Evolutionary conservation across 2,797 vertebrate species (phyloP).

Genomic region (Petrocephalus schoutedeni): DNA sequence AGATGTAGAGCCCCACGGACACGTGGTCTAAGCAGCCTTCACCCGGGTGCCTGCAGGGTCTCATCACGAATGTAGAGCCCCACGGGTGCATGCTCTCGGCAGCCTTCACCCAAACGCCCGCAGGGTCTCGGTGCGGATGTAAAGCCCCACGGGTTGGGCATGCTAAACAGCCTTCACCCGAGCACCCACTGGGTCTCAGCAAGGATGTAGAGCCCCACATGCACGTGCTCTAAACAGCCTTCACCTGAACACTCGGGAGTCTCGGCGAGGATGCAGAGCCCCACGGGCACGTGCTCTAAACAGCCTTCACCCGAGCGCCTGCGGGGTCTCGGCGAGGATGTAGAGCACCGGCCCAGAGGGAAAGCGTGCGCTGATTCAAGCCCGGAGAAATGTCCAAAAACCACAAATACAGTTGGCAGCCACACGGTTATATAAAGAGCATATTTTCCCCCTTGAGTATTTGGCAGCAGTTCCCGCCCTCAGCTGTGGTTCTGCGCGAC

Average conservation of each 20-base stretch:
- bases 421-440: slow-evolving; percentile 59
- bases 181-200: no score
- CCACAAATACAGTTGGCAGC: slow-evolving; percentile 56
- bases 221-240: no score
- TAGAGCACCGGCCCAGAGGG: slow-evolving; percentile 24
- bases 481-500: slow-evolving; percentile 45
- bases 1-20: no score
- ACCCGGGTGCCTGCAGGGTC: not conserved
- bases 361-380: slow-evolving; percentile 55
- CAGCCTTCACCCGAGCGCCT: not conserved
- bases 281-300: no score
- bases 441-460: slow-evolving; percentile 38
- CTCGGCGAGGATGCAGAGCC: no score
- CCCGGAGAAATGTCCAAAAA: slow-evolving; percentile 59
- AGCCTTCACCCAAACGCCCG: slow-evolving; percentile 2
- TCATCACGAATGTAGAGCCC: not conserved
- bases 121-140: no score
- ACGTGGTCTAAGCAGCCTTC: no score
- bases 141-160: no score
- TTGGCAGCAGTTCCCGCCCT: slow-evolving; percentile 47
- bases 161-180: no score
- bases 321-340: no score
- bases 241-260: no score
- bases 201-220: no score
- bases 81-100: not conserved